These are phyloP conservation scores for Galeopsomyia nigrocyanea DNA, from an alignment of 2,888 invertebrate genomes.

Conservation along the genomic window DNA sequence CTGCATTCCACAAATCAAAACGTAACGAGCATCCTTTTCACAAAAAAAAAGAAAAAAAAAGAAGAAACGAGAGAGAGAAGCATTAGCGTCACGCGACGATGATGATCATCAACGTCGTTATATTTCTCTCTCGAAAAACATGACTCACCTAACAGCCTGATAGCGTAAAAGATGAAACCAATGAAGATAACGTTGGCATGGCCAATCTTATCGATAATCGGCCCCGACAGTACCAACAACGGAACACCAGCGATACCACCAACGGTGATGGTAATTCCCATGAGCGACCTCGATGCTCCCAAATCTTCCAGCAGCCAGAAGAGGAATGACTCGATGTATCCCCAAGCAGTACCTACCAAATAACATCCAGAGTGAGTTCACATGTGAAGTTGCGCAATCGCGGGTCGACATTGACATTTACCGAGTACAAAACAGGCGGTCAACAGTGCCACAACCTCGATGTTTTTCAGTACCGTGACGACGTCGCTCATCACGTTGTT, in stretches of 20 bases:
- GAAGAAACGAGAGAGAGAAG: too few species aligned
- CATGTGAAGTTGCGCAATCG: too few species aligned
- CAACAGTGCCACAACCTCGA: conserved; percentile 81
- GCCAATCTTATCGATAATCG: conserved; percentile 80
- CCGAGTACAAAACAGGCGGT: conserved; percentile 81
- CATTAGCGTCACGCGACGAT: too few species aligned
- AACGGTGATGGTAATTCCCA: conserved; percentile 86
- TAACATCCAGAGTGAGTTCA: too few species aligned
- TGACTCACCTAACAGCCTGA: conserved; percentile 77
- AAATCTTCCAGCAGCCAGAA: conserved; percentile 86
- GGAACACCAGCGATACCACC: conserved; percentile 84
- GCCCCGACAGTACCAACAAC: conserved; percentile 81
- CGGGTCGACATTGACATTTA: conserved; percentile 57
- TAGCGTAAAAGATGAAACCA: conserved; percentile 82
- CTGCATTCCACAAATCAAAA: too few species aligned
- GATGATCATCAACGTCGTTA: too few species aligned
- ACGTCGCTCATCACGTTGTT: conserved; percentile 80
- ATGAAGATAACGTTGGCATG: conserved; percentile 84
- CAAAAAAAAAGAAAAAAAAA: too few species aligned
- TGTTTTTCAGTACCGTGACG: conserved; percentile 76
- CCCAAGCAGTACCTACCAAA: conserved; percentile 82
- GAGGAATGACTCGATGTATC: conserved; percentile 85
- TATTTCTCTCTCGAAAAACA: background rate
- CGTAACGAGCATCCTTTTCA: too few species aligned
- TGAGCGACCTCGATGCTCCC: conserved; percentile 80